Evolutionary conservation across 2,113 vertebrate species (phyloP).

Genomic region (Pica pica): DNA sequence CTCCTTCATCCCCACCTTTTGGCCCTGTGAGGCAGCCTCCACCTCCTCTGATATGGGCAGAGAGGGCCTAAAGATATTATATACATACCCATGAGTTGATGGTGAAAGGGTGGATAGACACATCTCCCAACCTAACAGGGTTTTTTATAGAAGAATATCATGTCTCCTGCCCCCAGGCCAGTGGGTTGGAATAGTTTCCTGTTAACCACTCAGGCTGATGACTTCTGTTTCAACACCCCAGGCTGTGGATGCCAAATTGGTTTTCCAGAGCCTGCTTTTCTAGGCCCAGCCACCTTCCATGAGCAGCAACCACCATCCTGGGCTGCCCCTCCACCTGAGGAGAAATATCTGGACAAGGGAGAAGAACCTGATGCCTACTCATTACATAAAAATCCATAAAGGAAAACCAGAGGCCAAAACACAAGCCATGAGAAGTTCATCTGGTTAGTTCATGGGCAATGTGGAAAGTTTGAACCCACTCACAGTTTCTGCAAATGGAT

Average conservation of each 20-base stretch:
- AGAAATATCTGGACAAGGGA: rapidly evolving
- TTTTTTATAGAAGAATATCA: neutral
- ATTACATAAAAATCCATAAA: neutral
- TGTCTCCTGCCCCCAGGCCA: neutral
- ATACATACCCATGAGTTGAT: rapidly evolving
- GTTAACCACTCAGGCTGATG: neutral
- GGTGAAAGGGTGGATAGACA: neutral
- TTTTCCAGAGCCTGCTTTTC: neutral
- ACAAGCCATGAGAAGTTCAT: neutral
- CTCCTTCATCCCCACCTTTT: neutral
- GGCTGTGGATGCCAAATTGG: neutral
- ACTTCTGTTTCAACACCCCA: neutral
- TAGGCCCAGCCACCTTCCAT: neutral
- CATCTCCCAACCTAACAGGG: neutral
- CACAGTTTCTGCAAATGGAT: neutral
- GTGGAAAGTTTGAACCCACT: neutral
- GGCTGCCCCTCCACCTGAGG: neutral
- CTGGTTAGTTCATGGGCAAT: neutral
- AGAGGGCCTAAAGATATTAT: neutral
- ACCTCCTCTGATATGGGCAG: neutral
- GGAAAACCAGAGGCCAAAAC: neutral
- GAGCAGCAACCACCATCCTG: neutral
- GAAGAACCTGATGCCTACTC: neutral
- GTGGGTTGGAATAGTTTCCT: neutral
- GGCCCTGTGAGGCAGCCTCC: neutral